These are phyloP conservation scores for Amblyraja radiata DNA, from an alignment of 2,797 vertebrate species.

Conservation along the genomic window DNA sequence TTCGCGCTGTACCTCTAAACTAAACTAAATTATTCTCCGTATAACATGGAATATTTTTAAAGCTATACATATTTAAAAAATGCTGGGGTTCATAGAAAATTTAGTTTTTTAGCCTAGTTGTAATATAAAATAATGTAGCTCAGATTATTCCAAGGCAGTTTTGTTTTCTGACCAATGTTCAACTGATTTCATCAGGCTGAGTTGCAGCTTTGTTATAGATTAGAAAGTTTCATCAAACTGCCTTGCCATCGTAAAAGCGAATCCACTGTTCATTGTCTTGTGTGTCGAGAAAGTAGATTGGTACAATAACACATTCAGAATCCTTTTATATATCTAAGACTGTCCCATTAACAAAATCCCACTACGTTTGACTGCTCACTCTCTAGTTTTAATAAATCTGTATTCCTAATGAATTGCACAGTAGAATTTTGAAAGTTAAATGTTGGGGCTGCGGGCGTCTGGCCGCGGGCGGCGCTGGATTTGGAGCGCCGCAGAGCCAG, in stretches of 20 bases:
- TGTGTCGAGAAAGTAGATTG: not conserved
- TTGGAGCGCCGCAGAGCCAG: too few species aligned
- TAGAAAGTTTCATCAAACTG: not conserved
- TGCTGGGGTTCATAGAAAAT: not conserved
- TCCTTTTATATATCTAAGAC: not conserved
- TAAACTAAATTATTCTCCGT: too few species aligned
- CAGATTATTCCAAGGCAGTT: not conserved
- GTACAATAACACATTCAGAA: not conserved
- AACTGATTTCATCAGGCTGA: not conserved
- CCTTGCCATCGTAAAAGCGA: not conserved
- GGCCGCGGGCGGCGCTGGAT: too few species aligned
- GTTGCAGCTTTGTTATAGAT: not conserved
- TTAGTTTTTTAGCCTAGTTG: not conserved
- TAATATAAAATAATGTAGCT: not conserved
- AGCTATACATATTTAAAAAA: not conserved
- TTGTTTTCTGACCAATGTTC: not conserved
- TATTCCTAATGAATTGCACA: not conserved
- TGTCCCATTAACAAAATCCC: not conserved
- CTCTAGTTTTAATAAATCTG: not conserved
- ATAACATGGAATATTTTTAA: not conserved
- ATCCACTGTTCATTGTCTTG: not conserved
- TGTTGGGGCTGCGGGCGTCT: too few species aligned
- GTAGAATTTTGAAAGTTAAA: not conserved
- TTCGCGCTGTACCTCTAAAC: too few species aligned
- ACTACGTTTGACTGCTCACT: not conserved